Evolutionary conservation across 2,113 vertebrate genomes (phyloP), one percentile per base, ranked within the genome.

Genomic region (Centropus bengalensis): DNA sequence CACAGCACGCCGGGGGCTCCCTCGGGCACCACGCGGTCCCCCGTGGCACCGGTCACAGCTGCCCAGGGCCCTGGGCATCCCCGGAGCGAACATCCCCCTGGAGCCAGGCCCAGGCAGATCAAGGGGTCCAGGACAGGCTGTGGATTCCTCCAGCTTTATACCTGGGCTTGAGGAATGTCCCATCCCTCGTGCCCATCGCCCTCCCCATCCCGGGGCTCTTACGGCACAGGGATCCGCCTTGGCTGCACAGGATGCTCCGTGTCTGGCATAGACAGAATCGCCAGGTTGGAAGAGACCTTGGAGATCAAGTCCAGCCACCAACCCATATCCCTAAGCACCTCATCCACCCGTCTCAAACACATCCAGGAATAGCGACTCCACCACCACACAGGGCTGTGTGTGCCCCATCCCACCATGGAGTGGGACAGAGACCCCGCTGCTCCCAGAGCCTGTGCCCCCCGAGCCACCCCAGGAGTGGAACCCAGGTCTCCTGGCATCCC

Each of bases 391-490:
- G 36, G 36, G 36, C 27, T 49, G n/a, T 0, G 1, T 69, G 19
- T 12, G 85, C 19, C 20, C 7, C 30, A 45, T 30, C 33, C 38
- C 64, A 49, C 9, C 5, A 16, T 19, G 24, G 17, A 44, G 30
- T 14, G n/a, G 38, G 21, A 64, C 5, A 33, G 49, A 68, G 22
- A 81, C 14, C 24, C 32, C 4, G 5, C 17, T 74, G 45, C 20
- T 77, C 64, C 8, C 1, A 17, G 12, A 64, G 49, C 14, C 36
- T 49, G 9, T 42, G 5, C 20, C n/a, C 13, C 0, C 0, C 2
- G 3, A 17, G 9, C 62, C 64, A 77, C 21, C 30, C 67, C n/a
- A 38, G 26, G 38, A 79, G 21, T 79, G 28, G 32, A 71, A 68
- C 16, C 12, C 44, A 58, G 23, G 17, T 30, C 11, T 14, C 32